These are phyloP conservation scores for Aphelinus certus DNA, from an alignment of 1,140 invertebrate species.

Conservation along the genomic window DNA sequence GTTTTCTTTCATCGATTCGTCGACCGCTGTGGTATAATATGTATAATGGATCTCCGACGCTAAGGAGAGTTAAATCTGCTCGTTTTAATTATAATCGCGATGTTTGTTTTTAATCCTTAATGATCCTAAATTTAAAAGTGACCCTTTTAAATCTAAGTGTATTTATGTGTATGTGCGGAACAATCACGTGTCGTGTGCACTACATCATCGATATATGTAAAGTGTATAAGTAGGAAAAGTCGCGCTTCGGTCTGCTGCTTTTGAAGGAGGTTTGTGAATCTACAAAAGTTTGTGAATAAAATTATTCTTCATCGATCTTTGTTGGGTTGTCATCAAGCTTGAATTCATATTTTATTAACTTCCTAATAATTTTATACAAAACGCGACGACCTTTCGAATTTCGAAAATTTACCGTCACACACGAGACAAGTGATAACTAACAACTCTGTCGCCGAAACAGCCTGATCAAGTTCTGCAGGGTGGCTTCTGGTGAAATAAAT, in stretches of 20 bases:
- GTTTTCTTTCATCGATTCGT: slow-evolving; percentile 8
- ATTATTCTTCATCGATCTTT: no score
- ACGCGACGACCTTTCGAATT: no score
- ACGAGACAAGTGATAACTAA: no score
- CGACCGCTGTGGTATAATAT: slow-evolving; percentile 37
- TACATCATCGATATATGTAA: slow-evolving; percentile 47
- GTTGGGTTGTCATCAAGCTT: no score
- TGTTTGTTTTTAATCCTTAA: slow-evolving; percentile 30
- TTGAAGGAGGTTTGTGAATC: not conserved
- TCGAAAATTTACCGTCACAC: no score
- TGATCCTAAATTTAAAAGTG: slow-evolving; percentile 55
- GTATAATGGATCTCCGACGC: slow-evolving; percentile 35
- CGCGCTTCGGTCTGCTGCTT: slow-evolving; percentile 30
- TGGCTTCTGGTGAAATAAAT: no score
- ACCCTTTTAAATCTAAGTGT: slow-evolving; percentile 41
- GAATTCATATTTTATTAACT: no score
- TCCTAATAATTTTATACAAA: no score
- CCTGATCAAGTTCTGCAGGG: no score
- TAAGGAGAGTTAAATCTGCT: slow-evolving; percentile 31
- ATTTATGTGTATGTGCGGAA: slow-evolving; percentile 53
- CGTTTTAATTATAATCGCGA: slow-evolving; percentile 26
- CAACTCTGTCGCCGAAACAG: no score
- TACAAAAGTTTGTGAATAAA: not conserved
- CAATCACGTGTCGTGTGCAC: slow-evolving; percentile 55
- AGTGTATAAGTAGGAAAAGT: slow-evolving; percentile 39